A percentile compares a stretch with the other conserved stretches of the same genome.
Conservation (phyloP, 2,797 vertebrate genomes). For the Acanthurus leucopareius region DNA sequence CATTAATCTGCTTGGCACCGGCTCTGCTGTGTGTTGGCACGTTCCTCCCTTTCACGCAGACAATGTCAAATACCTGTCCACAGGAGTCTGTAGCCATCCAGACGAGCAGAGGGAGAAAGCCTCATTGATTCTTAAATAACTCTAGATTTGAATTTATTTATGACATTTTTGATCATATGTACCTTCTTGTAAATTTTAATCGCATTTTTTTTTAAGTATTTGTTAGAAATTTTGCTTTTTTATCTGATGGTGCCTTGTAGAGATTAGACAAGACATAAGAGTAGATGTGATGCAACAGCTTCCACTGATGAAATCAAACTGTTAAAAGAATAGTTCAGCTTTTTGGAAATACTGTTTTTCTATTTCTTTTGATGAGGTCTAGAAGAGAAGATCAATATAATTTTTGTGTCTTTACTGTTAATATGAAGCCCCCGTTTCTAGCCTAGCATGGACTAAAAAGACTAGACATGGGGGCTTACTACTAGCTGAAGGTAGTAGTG, state of each 20-base stretch:
- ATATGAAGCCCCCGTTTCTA: neutral
- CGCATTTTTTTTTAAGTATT: neutral
- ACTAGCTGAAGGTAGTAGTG: neutral
- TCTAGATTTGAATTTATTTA: neutral
- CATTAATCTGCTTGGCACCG: slow-evolving; percentile 83
- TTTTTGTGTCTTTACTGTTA: neutral
- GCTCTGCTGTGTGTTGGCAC: slow-evolving; percentile 75
- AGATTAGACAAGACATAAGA: slow-evolving; percentile 3
- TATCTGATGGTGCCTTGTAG: neutral
- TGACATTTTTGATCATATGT: neutral
- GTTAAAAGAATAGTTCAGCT: neutral
- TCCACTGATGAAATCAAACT: neutral
- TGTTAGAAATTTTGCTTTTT: neutral
- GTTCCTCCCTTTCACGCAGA: slow-evolving; percentile 72
- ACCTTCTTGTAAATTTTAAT: neutral
- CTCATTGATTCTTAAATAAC: slow-evolving; percentile 37
- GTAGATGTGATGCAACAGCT: neutral
- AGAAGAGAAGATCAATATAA: neutral
- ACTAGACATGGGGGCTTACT: neutral
- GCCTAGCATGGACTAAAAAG: neutral
- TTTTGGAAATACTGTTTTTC: neutral
- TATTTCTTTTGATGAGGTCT: neutral
- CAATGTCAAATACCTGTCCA: slow-evolving; percentile 83
- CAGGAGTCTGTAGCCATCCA: slow-evolving; percentile 62
- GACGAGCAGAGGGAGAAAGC: slow-evolving; percentile 26